phyloP scores from a whole-genome alignment of 2,113 vertebrate species.

The Willisornis vidua region DNA sequence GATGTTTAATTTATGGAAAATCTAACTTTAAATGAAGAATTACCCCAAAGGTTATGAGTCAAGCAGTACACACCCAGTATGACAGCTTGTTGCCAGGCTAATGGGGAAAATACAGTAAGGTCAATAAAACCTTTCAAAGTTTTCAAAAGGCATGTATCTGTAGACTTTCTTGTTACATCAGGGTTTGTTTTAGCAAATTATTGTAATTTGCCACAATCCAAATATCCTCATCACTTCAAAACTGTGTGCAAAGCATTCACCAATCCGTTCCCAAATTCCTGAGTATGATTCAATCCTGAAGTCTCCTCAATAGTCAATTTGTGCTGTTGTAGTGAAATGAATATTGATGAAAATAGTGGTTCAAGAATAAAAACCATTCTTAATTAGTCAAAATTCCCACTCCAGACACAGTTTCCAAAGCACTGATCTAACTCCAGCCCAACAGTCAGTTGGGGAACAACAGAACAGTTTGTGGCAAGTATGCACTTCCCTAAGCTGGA shows the following conservation, averaged over 20 bases:
- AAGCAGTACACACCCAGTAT: background rate
- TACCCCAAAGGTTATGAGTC: background rate
- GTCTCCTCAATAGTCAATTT: background rate
- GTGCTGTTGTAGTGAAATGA: background rate
- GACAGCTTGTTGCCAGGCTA: background rate
- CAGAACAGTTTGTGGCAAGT: background rate
- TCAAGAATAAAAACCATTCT: background rate
- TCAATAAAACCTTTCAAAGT: background rate
- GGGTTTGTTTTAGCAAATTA: background rate
- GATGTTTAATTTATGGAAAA: background rate
- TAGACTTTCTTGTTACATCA: background rate
- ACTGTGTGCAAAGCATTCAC: too few species aligned
- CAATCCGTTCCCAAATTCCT: background rate
- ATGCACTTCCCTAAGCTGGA: background rate
- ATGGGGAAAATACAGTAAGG: background rate
- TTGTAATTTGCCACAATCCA: background rate
- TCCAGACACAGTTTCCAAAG: background rate
- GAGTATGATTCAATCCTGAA: background rate
- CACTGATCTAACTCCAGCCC: background rate
- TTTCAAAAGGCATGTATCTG: background rate
- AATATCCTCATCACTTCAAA: background rate
- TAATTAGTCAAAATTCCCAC: background rate
- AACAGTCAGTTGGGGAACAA: background rate
- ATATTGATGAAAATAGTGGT: background rate
- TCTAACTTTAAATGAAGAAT: background rate